Base-by-base conservation (phyloP, 2,888 invertebrate genomes). In the Oscheius myriophilus region DNA sequence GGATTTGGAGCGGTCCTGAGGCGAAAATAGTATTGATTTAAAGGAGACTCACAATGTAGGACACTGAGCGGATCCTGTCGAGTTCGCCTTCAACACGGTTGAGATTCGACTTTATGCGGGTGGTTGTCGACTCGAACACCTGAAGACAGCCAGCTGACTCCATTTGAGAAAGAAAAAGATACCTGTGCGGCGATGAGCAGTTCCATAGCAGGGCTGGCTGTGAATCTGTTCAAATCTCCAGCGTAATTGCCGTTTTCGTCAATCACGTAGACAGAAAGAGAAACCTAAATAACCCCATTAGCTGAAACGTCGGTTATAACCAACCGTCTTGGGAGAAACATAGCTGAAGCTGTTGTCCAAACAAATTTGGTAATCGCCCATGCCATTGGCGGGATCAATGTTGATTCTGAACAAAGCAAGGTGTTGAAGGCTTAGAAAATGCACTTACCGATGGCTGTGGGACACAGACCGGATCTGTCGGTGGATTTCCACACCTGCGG, bases 291-390 rank as follows among this genome's bases (percentile, higher is more conserved):
- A 23, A 23, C 3, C 3, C 12, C n/a, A 43, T 23, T 3, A 11
- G 11, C 1, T 18, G n/a, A 9, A 42, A 25, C 26, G 21, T 23
- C 2, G 43, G 18, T n/a, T 7, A 39, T 41, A 53, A 42, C 63
- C 33, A 18, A 72, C 72, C 23, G 59, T 59, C 69, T 72, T 72
- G n/a, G 49, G 42, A 18, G 69, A 59, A n/a, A 57, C 53, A 18
- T 54, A 54, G 41, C 72, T 72, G 46, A 69, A 68, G 16, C 58
- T 57, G 53, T 72, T 72, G 41, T 72, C 72, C n/a, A 72, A 52
- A 49, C 72, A 72, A 23, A 72, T 42, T 16, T 14, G 11, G 18
- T 66, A 70, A 33, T 70, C 70, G n/a, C 65, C 66, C 25, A 52
- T 42, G 1, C 45, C 64, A 21, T 58, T 51, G 33, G 33, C 43